Conservation (phyloP, 2,888 invertebrate genomes). For the Drosophila rellima region DNA sequence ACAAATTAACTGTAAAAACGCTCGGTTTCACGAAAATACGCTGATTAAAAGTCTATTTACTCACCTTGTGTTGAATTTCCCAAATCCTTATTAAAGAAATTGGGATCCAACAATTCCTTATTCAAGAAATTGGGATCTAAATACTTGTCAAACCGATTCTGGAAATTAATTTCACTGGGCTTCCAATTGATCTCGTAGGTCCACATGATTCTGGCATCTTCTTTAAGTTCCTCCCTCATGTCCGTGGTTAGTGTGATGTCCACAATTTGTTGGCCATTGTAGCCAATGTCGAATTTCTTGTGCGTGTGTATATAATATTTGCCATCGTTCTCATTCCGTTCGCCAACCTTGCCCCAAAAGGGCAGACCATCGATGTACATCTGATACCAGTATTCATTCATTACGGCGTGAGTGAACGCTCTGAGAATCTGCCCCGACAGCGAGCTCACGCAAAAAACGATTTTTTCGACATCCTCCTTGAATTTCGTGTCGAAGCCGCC, state of each 20-base stretch:
- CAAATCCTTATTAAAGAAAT: too few relatives aligned
- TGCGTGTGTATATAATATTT: conserved; percentile 98
- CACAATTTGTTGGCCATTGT: conserved; percentile 98
- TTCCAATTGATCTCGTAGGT: conserved; percentile 99
- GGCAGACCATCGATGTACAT: conserved; percentile 99
- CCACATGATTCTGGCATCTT: conserved; percentile 93
- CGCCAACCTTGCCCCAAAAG: conserved; percentile 99
- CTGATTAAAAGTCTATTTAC: conserved; percentile 50
- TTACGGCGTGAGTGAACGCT: conserved; percentile 98
- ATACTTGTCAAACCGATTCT: conserved; percentile 99
- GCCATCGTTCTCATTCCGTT: conserved; percentile 93
- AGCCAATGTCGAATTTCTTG: conserved; percentile 98
- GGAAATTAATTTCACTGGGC: conserved; percentile 93
- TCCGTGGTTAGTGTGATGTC: conserved; percentile 99
- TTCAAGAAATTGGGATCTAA: conserved; percentile 97
- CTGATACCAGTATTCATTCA: conserved; percentile 99
- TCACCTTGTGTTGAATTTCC: conserved; percentile 94
- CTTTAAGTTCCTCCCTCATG: conserved; percentile 92
- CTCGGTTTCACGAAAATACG: too few relatives aligned
- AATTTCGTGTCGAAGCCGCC: conserved; percentile 98
- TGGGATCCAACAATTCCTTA: too few relatives aligned
- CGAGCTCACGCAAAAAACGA: conserved; percentile 92
- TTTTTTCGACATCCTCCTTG: conserved; percentile 88
- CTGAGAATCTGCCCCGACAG: conserved; percentile 94
- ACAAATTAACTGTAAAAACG: too few relatives aligned